These are phyloP conservation scores for Steatocranus sp. DNA, from an alignment of 2,797 vertebrate species.

Conservation along the genomic window DNA sequence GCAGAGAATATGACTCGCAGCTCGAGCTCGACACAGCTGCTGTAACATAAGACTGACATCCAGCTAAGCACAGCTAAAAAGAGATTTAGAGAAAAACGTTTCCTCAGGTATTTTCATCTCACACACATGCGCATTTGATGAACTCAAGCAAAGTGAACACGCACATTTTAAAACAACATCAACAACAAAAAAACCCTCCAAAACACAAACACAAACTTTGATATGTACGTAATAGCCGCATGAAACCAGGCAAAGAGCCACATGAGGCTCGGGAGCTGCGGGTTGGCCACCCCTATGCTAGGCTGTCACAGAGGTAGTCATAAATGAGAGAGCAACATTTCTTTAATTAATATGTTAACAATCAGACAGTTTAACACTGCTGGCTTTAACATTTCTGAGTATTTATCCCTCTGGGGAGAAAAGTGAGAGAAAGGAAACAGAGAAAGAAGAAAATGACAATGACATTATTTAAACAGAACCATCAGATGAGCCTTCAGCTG, in stretches of 20 bases:
- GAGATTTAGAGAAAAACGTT: no score
- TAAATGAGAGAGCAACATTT: not conserved
- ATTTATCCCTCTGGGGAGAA: not conserved
- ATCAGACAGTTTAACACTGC: not conserved
- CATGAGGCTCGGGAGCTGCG: not conserved
- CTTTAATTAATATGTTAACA: not conserved
- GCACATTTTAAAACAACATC: not conserved
- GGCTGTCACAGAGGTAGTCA: not conserved
- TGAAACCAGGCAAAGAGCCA: not conserved
- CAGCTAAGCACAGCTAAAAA: no score
- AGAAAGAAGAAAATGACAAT: not conserved
- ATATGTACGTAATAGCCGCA: not conserved
- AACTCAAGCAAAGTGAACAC: not conserved
- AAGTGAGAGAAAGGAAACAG: not conserved
- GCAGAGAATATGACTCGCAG: no score
- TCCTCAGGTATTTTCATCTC: not conserved
- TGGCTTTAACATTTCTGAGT: not conserved
- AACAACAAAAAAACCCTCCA: accelerated
- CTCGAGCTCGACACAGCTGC: no score
- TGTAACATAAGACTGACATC: no score
- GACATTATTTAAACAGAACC: not conserved
- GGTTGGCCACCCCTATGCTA: not conserved
- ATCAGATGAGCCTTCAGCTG: not conserved
- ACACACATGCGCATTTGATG: not conserved
- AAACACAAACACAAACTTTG: not conserved